These are phyloP conservation scores for Leuciscus waleckii DNA, from an alignment of 2,797 vertebrate species.

Conservation along the genomic window DNA sequence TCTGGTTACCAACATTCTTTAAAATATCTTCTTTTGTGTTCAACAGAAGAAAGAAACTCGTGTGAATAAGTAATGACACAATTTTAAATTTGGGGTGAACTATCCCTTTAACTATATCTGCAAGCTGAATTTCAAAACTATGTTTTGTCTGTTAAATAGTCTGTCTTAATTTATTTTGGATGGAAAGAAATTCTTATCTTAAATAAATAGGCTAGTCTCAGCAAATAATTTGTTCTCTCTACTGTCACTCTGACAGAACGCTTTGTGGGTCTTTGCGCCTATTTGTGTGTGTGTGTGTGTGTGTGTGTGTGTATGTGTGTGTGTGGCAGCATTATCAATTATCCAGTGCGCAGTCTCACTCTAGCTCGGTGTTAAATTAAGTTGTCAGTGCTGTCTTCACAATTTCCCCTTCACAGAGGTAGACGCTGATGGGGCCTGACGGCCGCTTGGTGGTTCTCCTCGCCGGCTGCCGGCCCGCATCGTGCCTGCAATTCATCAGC, in stretches of 20 bases:
- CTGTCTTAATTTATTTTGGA: neutral
- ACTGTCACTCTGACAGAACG: slow-evolving; percentile 8
- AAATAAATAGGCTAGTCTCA: slow-evolving; percentile 19
- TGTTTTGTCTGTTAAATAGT: neutral
- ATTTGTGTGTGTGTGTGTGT: slow-evolving; percentile 26
- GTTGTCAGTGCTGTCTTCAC: slow-evolving; percentile 85
- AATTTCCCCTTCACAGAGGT: slow-evolving; percentile 79
- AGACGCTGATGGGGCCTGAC: slow-evolving; percentile 82
- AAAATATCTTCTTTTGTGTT: too few species aligned
- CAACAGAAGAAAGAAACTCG: too few species aligned
- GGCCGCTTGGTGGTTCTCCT: slow-evolving; percentile 82
- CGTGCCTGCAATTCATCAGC: slow-evolving; percentile 86
- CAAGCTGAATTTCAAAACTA: too few species aligned
- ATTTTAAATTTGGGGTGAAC: too few species aligned
- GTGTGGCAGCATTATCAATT: slow-evolving; percentile 80
- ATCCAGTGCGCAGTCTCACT: slow-evolving; percentile 80
- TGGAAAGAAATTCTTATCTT: neutral
- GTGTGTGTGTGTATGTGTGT: neutral
- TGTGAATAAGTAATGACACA: too few species aligned
- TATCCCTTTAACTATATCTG: too few species aligned
- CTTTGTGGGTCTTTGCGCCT: slow-evolving; percentile 49
- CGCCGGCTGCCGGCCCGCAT: slow-evolving; percentile 86
- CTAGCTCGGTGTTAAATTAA: slow-evolving; percentile 84
- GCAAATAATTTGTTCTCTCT: slow-evolving; percentile 17
- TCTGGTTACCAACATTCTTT: too few species aligned